Evolutionary conservation across 1,140 invertebrate genomes (phyloP), one percentile per base, ranked within the genome.

Genomic region (Chelonus insularis): DNA sequence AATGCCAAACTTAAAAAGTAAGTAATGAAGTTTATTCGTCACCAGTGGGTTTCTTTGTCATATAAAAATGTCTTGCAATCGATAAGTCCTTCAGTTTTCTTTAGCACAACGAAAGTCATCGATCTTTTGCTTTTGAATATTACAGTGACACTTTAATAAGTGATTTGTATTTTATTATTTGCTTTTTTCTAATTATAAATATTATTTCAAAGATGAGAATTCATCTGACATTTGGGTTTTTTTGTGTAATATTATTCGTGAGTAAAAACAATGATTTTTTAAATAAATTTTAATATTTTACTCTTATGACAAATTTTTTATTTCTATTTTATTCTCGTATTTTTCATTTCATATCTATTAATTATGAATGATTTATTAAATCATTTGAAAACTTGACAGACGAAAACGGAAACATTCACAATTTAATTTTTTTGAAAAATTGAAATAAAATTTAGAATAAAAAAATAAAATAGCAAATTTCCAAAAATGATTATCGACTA

Each of bases 41-140:
- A 20, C 36, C 52, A 36, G 20, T 55, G 52, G 4, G 6, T 16
- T 6, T 36, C 34, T 18, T 2, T 12, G n/a, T n/a, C 6, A 21
- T 55, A 55, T 55, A 55, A 55, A 55, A 55, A 29, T 55, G 34
- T 55, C 36, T 39, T 32, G 20, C 32, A 37, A 37, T 55, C 32
- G 18, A 21, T 39, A 18, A 37, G 18, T 37, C 36, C 36, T 55
- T 55, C 18, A 55, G 52, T 55, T 21, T 34, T 21, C 8, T 25
- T 16, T 29, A 7, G 7, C 7, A 23, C 6, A 16, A 45, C 23
- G 1, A 7, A 18, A 62, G 1, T 51, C 9, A 51, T 51, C 48
- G 11, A 23, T 51, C n/a, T 21, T 29, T 32, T 7, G 9, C 3
- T 41, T n/a, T 56, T 29, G 7, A 4, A 29, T 29, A 4, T 48